Evolutionary conservation across 2,113 vertebrate genomes (phyloP), one percentile per base, ranked within the genome.

Genomic region (Clarias macrocephalus): DNA sequence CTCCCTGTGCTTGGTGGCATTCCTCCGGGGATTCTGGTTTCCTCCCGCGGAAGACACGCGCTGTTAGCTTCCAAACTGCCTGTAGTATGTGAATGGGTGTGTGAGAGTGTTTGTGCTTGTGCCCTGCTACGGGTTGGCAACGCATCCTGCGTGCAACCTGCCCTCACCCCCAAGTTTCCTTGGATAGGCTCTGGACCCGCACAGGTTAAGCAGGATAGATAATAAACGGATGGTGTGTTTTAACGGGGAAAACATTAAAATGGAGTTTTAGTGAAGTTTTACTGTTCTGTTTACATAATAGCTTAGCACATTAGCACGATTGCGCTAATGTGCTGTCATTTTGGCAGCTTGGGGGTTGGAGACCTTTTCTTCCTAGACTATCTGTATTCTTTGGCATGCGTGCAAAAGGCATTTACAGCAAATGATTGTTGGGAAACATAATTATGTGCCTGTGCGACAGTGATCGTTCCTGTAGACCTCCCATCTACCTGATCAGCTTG

Each of bases 331-430:
- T 72, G 83, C 28, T n/a, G 8, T 72, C 52, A 73, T 84, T 84
- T 56, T 59, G 83, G 57, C 42, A 12, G 54, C 15, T 76, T 85
- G 37, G 42, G 62, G 82, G 19, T 28, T 62, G 63, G 54, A 59
- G 77, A 9, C 28, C 52, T 73, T 81, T 85, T 52, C 59, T 80
- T 83, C 30, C 5, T 83, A 42, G 25, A 80, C 11, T 37, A 59
- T 80, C 37, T 86, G 57, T 88, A 63, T 75, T 70, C 70, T 66
- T 90, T 90, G 87, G 87, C 81, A 42, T 87, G 80, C 87, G 42
- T 72, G 84, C 77, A 82, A 37, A 56, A 77, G 63, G 72, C 23
- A 72, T 70, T 77, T 86, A 86, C 77, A 19, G 42, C 62, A 83
- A 68, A 54, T 83, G 37, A 60, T 37, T 68, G 16, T 68, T 83